Evolutionary conservation across 2,797 vertebrate genomes (phyloP).

Genomic region (Tiaroga cobitis): DNA sequence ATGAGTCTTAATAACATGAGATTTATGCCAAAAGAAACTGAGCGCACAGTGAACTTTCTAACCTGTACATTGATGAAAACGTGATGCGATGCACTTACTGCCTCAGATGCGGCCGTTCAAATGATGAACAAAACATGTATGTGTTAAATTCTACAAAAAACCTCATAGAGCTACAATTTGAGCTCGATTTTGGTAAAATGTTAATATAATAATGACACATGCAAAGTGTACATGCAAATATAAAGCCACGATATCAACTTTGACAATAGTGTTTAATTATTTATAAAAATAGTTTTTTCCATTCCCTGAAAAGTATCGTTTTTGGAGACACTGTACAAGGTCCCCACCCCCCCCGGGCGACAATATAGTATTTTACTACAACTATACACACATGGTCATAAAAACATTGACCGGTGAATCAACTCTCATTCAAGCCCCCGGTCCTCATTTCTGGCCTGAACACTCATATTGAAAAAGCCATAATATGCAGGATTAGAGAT

Average conservation of each 20-base stretch:
- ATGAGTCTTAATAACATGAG: not conserved
- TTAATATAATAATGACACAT: not conserved
- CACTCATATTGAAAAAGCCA: constrained; percentile 56
- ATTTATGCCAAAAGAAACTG: not conserved
- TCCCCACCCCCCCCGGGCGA: not conserved
- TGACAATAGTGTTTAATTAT: too few species aligned
- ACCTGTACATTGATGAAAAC: too few species aligned
- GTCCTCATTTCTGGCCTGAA: constrained; percentile 23
- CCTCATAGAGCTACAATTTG: not conserved
- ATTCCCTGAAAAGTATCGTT: not conserved
- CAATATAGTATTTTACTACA: not conserved
- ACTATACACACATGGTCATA: not conserved
- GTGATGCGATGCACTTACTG: not conserved
- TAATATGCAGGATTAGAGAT: constrained; percentile 56
- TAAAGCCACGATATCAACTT: not conserved
- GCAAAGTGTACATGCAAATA: not conserved
- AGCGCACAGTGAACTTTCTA: not conserved
- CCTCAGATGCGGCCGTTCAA: not conserved
- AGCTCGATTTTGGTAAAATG: not conserved
- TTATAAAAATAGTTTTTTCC: not conserved
- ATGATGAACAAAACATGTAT: not conserved
- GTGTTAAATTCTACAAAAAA: not conserved
- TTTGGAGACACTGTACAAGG: not conserved
- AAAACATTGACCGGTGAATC: constrained; percentile 33
- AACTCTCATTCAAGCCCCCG: constrained; percentile 2